phyloP scores from a whole-genome alignment of 2,113 vertebrate genomes.

The Peromyscus maniculatus region DNA sequence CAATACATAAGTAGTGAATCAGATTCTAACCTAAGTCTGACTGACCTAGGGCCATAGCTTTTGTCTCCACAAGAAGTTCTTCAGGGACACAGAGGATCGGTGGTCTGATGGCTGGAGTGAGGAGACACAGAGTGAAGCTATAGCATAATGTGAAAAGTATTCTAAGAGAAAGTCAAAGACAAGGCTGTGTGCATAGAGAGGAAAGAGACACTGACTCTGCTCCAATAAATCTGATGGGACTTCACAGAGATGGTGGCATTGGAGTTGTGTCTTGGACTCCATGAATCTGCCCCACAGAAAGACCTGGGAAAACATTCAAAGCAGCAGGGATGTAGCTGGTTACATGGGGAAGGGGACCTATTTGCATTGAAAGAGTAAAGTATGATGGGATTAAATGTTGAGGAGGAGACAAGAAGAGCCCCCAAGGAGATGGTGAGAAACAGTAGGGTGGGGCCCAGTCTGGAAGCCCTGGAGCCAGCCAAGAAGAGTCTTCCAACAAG shows the following conservation, averaged over 20 bases:
- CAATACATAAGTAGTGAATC: neutral
- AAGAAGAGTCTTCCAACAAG: neutral
- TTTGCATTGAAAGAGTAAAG: neutral
- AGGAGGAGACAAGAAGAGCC: neutral
- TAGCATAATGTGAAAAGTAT: neutral
- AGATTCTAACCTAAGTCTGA: neutral
- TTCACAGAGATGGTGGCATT: neutral
- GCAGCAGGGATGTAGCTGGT: neutral
- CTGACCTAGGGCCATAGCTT: neutral
- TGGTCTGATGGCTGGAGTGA: neutral
- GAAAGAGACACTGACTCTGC: neutral
- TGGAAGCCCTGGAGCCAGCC: neutral
- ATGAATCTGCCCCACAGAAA: neutral
- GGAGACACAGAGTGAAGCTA: neutral
- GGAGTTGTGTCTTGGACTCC: neutral
- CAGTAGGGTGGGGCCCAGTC: neutral
- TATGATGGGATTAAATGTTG: neutral
- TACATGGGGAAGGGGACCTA: neutral
- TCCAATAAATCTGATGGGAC: neutral
- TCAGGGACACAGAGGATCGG: neutral
- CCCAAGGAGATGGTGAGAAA: neutral
- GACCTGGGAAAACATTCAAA: neutral
- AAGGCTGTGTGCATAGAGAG: neutral
- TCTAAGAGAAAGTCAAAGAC: neutral
- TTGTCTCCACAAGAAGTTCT: neutral